Percentiles rank a stretch among this genome's conserved stretches.
Evolutionary conservation across 2,113 vertebrate genomes (phyloP).

Genomic region (Xiphorhynchus elegans): DNA sequence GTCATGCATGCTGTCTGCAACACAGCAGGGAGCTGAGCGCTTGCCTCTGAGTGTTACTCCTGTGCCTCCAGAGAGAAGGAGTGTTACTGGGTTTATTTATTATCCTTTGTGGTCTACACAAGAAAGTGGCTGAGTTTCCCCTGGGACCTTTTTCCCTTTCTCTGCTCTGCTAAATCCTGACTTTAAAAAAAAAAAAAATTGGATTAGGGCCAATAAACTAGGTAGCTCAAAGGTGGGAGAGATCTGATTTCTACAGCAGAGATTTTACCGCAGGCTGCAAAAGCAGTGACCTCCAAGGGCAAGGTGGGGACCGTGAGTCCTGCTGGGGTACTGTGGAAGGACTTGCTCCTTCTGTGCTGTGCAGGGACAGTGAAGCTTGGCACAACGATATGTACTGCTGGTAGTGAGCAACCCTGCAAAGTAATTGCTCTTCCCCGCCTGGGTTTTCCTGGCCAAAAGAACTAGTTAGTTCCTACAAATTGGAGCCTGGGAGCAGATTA

Average conservation of each 20-base stretch:
- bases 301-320: background rate
- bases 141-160: background rate
- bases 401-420: background rate
- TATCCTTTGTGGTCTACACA: background rate
- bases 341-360: background rate
- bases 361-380: background rate
- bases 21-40: background rate
- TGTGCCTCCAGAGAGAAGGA: background rate
- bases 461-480: background rate
- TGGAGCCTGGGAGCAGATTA: background rate
- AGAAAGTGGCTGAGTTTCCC: background rate
- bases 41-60: background rate
- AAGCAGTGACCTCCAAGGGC: background rate
- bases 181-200: background rate
- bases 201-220: background rate
- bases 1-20: background rate
- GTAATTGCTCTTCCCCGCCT: background rate
- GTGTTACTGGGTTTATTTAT: background rate
- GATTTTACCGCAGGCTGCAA: background rate
- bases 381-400: background rate
- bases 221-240: background rate
- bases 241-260: background rate
- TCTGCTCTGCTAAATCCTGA: background rate
- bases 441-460: background rate
- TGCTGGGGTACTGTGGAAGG: background rate